Evolutionary conservation across 2,888 invertebrate genomes (phyloP), one percentile per base, ranked within the genome.

Genomic region (Neoascia interrupta): DNA sequence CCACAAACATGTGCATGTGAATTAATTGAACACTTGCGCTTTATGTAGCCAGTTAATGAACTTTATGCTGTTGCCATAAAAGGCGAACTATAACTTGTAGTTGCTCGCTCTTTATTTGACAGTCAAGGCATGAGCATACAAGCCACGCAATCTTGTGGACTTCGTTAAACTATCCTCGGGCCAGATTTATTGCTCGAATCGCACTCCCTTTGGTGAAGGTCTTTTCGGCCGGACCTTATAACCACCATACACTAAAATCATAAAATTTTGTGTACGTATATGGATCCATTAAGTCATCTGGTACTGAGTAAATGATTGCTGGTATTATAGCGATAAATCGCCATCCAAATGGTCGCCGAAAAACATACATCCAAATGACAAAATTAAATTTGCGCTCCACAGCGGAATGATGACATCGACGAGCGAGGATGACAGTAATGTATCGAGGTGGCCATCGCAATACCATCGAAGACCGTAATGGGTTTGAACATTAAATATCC

Each of bases 401-500:
- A 53, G 37, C 18, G 16, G 23, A 39, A 10, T 18, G 37, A 13
- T 8, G 16, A 18, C 13, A 11, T 6, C 15, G n/a, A 31, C 19
- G 11, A 6, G 10, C 5, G 2, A 18, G 6, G 43, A n/a, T n/a
- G n/a, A n/a, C n/a, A n/a, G n/a, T n/a, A n/a, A n/a, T n/a, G n/a
- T n/a, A n/a, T n/a, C n/a, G n/a, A n/a, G n/a, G n/a, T n/a, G n/a
- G n/a, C n/a, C n/a, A n/a, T n/a, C n/a, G n/a, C n/a, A n/a, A n/a
- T n/a, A n/a, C n/a, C n/a, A n/a, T n/a, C n/a, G n/a, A n/a, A n/a
- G n/a, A 11, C 72, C 51, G 16, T 79, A 73, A 79, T 79, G 73
- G 79, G 73, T 73, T 61, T 66, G 61, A 60, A 51, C 79, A 73
- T 79, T 72, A 73, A 73, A 79, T 68, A 73, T 63, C 41, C 23